Conservation (phyloP, 2,888 invertebrate genomes). For the Marronus borbonicus region DNA sequence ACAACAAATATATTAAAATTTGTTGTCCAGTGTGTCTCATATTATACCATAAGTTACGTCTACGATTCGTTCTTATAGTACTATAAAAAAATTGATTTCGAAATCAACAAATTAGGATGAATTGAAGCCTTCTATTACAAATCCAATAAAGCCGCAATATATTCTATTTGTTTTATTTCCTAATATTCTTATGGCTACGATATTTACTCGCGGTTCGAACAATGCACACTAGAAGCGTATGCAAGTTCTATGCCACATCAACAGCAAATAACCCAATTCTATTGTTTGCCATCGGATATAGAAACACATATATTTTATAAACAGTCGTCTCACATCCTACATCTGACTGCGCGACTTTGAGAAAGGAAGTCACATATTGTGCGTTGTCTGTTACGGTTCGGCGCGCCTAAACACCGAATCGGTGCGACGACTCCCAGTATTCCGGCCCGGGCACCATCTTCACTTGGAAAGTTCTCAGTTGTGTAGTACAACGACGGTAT, state of each 20-base stretch:
- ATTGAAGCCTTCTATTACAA: too few relatives aligned
- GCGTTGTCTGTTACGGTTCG: constrained; percentile 18
- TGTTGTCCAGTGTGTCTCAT: too few relatives aligned
- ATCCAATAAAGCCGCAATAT: too few relatives aligned
- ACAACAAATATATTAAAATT: too few relatives aligned
- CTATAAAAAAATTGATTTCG: too few relatives aligned
- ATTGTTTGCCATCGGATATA: neutral
- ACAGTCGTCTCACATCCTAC: constrained; percentile 6
- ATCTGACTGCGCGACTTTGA: constrained; percentile 3
- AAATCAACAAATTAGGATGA: too few relatives aligned
- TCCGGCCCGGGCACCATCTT: neutral
- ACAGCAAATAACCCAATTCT: neutral
- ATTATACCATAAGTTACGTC: too few relatives aligned
- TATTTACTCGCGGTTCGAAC: too few relatives aligned
- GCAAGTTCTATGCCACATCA: neutral
- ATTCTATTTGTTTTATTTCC: too few relatives aligned
- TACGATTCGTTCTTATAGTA: too few relatives aligned
- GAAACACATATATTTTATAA: constrained; percentile 14
- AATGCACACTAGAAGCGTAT: neutral
- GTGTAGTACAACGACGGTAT: neutral
- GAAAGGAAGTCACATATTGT: constrained; percentile 27
- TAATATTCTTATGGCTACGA: too few relatives aligned
- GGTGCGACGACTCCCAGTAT: constrained; percentile 1
- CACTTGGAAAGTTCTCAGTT: neutral
- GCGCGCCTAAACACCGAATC: constrained; percentile 8